These are phyloP conservation scores for Tringa solitaria DNA, from an alignment of 2,113 vertebrate species.

Conservation along the genomic window DNA sequence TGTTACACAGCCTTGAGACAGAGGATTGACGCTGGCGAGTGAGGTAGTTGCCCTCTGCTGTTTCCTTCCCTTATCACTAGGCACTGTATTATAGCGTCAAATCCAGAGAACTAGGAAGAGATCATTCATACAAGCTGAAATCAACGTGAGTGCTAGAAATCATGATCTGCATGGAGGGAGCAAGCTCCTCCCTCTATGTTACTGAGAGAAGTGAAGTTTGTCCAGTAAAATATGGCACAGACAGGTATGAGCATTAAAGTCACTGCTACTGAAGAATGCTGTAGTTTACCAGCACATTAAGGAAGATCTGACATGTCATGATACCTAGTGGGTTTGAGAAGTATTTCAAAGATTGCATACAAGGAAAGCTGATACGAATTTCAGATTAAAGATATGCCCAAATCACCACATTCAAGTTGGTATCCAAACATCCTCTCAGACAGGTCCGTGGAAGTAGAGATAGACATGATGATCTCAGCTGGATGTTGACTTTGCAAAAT, in stretches of 20 bases:
- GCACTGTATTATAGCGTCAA: neutral
- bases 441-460: neutral
- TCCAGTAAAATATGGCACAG: neutral
- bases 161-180: neutral
- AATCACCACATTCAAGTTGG: neutral
- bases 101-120: neutral
- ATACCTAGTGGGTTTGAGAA: neutral
- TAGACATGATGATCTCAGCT: accelerated
- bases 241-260: neutral
- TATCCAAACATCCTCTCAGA: neutral
- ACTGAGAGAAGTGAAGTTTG: neutral
- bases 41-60: neutral
- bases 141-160: neutral
- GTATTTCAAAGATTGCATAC: neutral
- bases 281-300: neutral
- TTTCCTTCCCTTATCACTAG: neutral
- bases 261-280: neutral
- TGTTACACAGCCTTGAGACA: neutral
- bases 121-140: neutral
- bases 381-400: neutral
- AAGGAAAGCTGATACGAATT: neutral
- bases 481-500: neutral
- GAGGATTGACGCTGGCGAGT: neutral
- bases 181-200: neutral
- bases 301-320: neutral